These are phyloP conservation scores for Nezara viridula DNA, from an alignment of 2,888 invertebrate genomes.

Conservation along the genomic window DNA sequence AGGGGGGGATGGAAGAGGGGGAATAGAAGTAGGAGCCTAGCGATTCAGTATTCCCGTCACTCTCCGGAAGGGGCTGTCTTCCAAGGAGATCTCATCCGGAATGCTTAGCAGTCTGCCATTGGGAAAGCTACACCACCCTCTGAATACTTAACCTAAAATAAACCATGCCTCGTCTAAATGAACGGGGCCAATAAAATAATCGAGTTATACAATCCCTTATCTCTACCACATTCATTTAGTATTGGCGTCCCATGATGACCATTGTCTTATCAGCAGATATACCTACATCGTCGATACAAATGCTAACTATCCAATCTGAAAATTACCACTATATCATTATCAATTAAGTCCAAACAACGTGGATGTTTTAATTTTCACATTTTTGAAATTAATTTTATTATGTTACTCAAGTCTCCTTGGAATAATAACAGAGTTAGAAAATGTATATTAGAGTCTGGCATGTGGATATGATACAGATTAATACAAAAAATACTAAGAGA, in stretches of 20 bases:
- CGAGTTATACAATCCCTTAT: background rate
- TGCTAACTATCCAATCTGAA: too few relatives aligned
- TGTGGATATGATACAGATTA: too few relatives aligned
- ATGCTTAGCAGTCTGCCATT: background rate
- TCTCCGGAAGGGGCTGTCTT: constrained; percentile 49
- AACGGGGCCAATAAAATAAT: constrained; percentile 33
- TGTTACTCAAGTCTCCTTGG: too few relatives aligned
- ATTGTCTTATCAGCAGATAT: too few relatives aligned
- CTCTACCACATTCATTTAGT: background rate
- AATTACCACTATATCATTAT: too few relatives aligned
- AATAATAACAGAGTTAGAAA: too few relatives aligned
- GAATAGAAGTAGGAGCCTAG: background rate
- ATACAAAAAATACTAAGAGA: too few relatives aligned
- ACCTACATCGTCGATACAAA: too few relatives aligned
- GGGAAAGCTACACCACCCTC: constrained; percentile 16
- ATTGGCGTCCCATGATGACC: background rate
- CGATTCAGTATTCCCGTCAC: constrained; percentile 42
- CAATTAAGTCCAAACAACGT: too few relatives aligned
- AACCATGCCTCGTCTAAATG: constrained; percentile 31
- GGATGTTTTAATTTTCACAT: too few relatives aligned
- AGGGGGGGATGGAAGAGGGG: background rate
- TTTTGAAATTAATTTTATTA: too few relatives aligned
- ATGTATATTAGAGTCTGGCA: too few relatives aligned
- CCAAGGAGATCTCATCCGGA: constrained; percentile 44
- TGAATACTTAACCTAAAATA: constrained; percentile 48